Conservation (phyloP, 2,113 vertebrate species). For the Salvelinus namaycush region DNA sequence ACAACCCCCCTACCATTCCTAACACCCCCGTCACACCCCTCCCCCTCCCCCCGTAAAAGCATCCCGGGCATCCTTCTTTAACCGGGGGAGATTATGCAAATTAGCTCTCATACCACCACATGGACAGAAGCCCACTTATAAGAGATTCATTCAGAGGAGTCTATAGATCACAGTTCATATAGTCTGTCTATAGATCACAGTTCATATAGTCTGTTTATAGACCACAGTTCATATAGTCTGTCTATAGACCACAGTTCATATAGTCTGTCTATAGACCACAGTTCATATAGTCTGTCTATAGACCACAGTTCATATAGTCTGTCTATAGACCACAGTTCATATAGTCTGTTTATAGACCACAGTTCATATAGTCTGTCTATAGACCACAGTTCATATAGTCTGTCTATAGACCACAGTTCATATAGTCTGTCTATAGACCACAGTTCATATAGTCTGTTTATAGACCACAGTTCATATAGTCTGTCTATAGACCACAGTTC, state of each 20-base stretch:
- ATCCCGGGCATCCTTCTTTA: slow-evolving; percentile 72
- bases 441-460: no score
- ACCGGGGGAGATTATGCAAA: slow-evolving; percentile 74
- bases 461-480: slow-evolving; percentile 31
- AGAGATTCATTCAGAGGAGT: slow-evolving; percentile 61
- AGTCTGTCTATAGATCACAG: no score
- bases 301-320: no score
- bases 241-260: no score
- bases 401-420: no score
- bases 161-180: slow-evolving; percentile 46
- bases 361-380: no score
- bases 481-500: background rate
- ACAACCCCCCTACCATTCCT: slow-evolving; percentile 15
- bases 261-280: slow-evolving; percentile 22
- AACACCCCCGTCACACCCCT: slow-evolving; percentile 40
- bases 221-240: no score
- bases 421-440: no score
- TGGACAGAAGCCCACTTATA: slow-evolving; percentile 53
- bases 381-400: no score
- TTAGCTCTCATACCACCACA: slow-evolving; percentile 49
- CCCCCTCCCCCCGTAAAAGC: slow-evolving; percentile 53
- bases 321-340: no score
- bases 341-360: no score
- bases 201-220: no score
- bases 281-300: slow-evolving; percentile 1